Evolutionary conservation across 64 coral and sea anemone genomes (phyloP).

Genomic region (Catalaphyllia jardinei): DNA sequence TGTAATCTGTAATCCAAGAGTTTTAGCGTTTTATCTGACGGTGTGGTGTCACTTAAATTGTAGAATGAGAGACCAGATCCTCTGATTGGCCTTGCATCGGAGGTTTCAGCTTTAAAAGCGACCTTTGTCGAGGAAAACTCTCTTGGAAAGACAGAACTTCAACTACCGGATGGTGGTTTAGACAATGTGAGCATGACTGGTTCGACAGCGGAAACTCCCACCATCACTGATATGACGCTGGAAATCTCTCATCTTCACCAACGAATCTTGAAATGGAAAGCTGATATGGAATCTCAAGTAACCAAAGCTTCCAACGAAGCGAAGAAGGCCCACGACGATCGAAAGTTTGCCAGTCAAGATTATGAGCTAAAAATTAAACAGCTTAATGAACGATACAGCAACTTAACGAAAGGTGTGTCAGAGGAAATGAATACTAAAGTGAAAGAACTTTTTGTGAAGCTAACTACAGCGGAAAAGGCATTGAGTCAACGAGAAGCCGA

Average conservation of each 20-base stretch:
- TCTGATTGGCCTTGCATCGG: constrained; percentile 64
- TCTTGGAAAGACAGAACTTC: neutral
- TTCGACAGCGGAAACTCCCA: constrained; percentile 59
- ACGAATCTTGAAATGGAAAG: constrained; percentile 79
- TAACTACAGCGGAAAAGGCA: constrained; percentile 61
- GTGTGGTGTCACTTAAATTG: neutral
- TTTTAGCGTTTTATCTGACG: too few species aligned
- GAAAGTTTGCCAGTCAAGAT: constrained; percentile 75
- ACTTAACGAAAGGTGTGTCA: constrained; percentile 47
- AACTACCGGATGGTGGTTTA: constrained; percentile 22
- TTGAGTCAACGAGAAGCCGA: constrained; percentile 82
- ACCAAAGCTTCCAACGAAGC: constrained; percentile 22
- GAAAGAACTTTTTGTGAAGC: constrained; percentile 45
- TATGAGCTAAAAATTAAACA: constrained; percentile 84
- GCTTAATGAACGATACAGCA: constrained; percentile 71
- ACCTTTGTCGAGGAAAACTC: constrained; percentile 60
- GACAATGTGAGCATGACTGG: constrained; percentile 57
- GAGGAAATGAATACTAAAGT: constrained; percentile 68
- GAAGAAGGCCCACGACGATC: constrained; percentile 79
- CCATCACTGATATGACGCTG: constrained; percentile 75
- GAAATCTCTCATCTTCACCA: constrained; percentile 81
- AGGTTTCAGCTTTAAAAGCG: constrained; percentile 63
- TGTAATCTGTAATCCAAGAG: neutral
- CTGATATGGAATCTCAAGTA: constrained; percentile 47
- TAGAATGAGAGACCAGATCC: constrained; percentile 91